Evolutionary conservation across 2,797 vertebrate species (phyloP), one percentile per base, ranked within the genome.

Genomic region (Danionella dracula): DNA sequence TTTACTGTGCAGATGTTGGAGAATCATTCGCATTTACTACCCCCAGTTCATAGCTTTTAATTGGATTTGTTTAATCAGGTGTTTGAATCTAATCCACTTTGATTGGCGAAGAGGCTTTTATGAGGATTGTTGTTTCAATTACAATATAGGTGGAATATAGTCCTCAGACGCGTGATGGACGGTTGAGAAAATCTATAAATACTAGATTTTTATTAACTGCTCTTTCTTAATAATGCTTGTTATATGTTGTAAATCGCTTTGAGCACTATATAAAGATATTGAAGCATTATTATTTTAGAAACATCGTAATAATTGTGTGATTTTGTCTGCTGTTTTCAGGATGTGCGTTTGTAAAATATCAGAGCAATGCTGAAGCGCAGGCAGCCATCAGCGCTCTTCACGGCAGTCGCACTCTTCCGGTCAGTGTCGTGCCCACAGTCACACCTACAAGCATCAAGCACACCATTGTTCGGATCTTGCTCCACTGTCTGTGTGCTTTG

Each of bases 321-420:
- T 6, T 27, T 3, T 3, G 23, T 27, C 23, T 27, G 23, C 23
- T 27, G 23, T 27, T 72, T 73, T 54, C 74, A 90, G 89, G 89
- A 70, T 96, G 95, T 38, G 94, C 94, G 71, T 96, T 97, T 77
- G 94, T 96, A 78, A 96, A 96, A 85, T 96, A 93, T 85, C 93
- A 96, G 86, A 92, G 88, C 83, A 89, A 90, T 59, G 84, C 85
- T 66, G 87, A 89, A 79, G 86, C 88, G 51, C 88, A 88, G 76
- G 84, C 88, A 8, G 87, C 88, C 72, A 90, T 88, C 76, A 89
- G 84, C 29, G 67, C 87, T 58, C 82, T 90, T 71, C 89, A 90
- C 4, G 86, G 88, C 68, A 90, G 86, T 63, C 89, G 87, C 66
- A 89, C 86, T 76, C 79, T 89, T 79, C 89, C 87, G 58, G 86